Evolutionary conservation across 2,888 invertebrate genomes (phyloP), one percentile per base, ranked within the genome.

Genomic region (Drosophila algonquin): DNA sequence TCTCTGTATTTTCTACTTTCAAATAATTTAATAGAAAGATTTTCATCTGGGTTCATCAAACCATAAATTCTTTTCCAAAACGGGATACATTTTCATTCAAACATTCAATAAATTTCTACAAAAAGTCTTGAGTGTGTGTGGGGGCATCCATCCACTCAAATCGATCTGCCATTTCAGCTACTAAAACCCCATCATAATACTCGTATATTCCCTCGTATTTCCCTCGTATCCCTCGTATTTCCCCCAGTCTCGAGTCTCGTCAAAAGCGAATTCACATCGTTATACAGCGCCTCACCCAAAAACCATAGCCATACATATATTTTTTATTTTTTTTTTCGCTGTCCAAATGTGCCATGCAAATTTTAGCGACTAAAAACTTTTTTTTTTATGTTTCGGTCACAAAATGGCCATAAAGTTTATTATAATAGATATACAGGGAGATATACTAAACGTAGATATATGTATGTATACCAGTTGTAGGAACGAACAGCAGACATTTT

Each of bases 391-490:
- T 82, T 81, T 85, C 48, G 73, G 78, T 65, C 87, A 64, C 87
- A 86, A 88, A 83, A 83, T 75, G 79, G 54, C 70, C 84, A 88
- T 83, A 80, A 88, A 83, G 88, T 83, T 86, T 80, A 86, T 85
- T 69, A 77, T 80, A 83, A 73, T 77, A 30, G 30, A 30, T 30
- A 30, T 8, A 52, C 63, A 65, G 68, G 65, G 35, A 52, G 63
- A 72, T 18, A 50, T 57, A 24, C 57, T 6, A 27, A 1, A 7
- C 7, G 21, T 27, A 27, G 7, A 27, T 7, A 27, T 7, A 27
- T 7, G 7, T 7, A 27, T 7, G 7, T 18, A 18, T 1, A 7
- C 27, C 7, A 1, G 7, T 7, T 7, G 27, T 7, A 27, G 27
- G 27, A 48, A 48, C 44, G 40, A 63, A 54, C 70, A 14, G n/a